Evolutionary conservation across 2,797 vertebrate species (phyloP), one percentile per base, ranked within the genome.

Genomic region (Manis javanica): DNA sequence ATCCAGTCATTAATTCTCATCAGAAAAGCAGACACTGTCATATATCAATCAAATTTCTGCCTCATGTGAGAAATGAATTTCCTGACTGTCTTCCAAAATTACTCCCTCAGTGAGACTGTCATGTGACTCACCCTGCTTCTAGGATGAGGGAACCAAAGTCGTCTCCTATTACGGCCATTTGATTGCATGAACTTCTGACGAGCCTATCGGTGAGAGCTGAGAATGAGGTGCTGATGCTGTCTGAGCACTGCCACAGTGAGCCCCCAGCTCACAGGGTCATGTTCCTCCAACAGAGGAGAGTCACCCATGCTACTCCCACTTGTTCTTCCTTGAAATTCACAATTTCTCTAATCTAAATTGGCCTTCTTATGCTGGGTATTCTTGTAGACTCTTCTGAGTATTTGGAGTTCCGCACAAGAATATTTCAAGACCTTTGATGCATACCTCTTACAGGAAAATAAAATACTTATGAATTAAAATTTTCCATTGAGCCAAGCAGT

Each of bases 391-490:
- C 9, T 23, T 92, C 37, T 34, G 81, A 55, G 39, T 53, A 14
- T n/a, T 64, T 68, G 15, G 21, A 46, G 31, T 4, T 57, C 34
- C 69, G 13, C 24, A n/a, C 55, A 51, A 96, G 19, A 68, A 49
- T 84, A 68, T 34, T 87, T 89, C n/a, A 77, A 49, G n/a, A n/a
- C 68, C 16, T 72, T 84, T 59, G 13, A 21, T 55, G 42, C 16
- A 46, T 77, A n/a, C 51, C 13, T 13, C 34, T 83, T 49, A 90
- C 14, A 85, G 42, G 26, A 34, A 95, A 93, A 94, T 42, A 93
- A 84, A 91, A 66, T 19, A 81, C 31, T 66, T 37, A 57, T 19
- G 12, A 69, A 85, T 94, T 72, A 53, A 87, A 81, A 55, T 78
- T 91, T 90, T 57, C 14, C 77, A 7, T 39, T 66, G 53, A 93